Base-by-base conservation (phyloP, 2,888 invertebrate genomes). In the Drosophila putrida region DNA sequence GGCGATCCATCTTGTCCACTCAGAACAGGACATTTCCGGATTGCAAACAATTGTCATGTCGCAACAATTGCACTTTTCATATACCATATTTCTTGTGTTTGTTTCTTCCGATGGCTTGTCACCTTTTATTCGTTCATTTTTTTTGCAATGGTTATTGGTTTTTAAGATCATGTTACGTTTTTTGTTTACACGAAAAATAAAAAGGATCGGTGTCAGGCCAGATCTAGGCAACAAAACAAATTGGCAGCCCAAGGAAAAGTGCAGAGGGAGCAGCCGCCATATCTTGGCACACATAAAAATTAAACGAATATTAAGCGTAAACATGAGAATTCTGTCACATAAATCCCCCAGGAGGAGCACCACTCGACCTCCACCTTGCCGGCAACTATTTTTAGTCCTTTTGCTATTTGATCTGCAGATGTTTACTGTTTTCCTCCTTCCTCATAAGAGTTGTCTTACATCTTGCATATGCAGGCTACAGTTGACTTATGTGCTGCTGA, bases 251-350 rank as follows among this genome's bases (percentile, higher is more conserved):
- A 1, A 15, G n/a, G 13, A 15, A 9, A 62, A n/a, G 51, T 47
- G 13, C 35, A 44, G 3, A 31, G 47, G 43, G 47, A 58, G 44
- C 80, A 70, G 76, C 62, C 77, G 68, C 58, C 60, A 65, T 57
- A 65, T 62, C 78, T 88, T 84, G 86, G 86, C 88, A 82, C 82
- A 78, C 82, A 90, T 90, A 88, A 90, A 86, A 90, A 90, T 90
- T 90, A 89, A 88, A 84, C 47, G 73, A 86, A 82, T 90, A 90
- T 89, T 89, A 90, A 90, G 82, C 80, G 79, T 84, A 90, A 89
- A 90, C 90, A 91, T 83, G 82, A 78, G 81, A 90, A 86, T 75
- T 83, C 72, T 83, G 90, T 89, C 90, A 83, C 90, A 90, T 90
- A 90, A 90, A 90, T 90, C 49, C 61, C 51, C 55, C 39, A 46